Base-by-base conservation (phyloP, 1,140 invertebrate species). In the Drosophila neocordata region DNA sequence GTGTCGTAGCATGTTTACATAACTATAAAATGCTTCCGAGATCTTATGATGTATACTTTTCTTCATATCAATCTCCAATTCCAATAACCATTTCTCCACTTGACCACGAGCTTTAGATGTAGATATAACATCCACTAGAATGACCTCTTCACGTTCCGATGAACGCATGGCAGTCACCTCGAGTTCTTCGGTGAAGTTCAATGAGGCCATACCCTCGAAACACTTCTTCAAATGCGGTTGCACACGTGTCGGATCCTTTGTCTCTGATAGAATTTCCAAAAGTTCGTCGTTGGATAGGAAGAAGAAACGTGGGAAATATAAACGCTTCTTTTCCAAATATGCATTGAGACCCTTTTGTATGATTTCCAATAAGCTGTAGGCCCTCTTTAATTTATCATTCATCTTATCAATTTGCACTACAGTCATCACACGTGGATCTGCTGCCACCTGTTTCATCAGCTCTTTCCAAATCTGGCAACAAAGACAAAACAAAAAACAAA, bases 171-270 rank as follows among this genome's bases (percentile, higher is more conserved):
- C 94, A 0, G 96, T 98, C 2, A 99, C 96, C 67, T 98, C 97
- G 84, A 98, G 92, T 6, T 95, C 94, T 65, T 96, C 95, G 0
- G 96, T 98, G 90, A 99, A 99, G 22, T 93, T 94, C 6, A 99
- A 92, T 69, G 93, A 95, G 4, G 96, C 96, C 69, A 99, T 98
- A 24, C 98, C 97, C 92, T 98, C 96, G 92, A 98, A 99, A 91
- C 97, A 99, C 90, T 99, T 99, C 93, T 98, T 99, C 58, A 99
- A 92, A 94, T 99, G 97, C n/a, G 97, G 97, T 91, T 99, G 98
- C n/a, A 99, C 97, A 73, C 96, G 94, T 65, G 95, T 98, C 0
- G 98, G 98, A 93, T 99, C 97, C 92, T 99, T 99, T 0, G 98
- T 99, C 92, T 99, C 97, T 0, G 98, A 98, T 37, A 99, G 92